Evolutionary conservation across 2,797 vertebrate genomes (phyloP).

Genomic region (Neostethus bicornis): DNA sequence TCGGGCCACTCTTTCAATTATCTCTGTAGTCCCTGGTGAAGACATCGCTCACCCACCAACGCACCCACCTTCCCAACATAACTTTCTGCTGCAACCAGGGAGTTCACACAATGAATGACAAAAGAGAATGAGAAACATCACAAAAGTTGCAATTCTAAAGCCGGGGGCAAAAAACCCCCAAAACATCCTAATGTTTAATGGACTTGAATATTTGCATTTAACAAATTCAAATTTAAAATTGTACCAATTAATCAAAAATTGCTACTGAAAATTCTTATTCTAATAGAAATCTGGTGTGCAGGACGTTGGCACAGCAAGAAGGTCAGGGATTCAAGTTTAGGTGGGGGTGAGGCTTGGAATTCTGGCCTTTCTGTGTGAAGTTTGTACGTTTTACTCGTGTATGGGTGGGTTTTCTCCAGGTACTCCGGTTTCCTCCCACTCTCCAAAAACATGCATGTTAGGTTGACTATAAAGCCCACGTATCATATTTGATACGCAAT

Average conservation of each 20-base stretch:
- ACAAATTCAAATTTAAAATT: conserved; percentile 4
- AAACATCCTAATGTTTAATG: too few relatives aligned
- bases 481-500: too few relatives aligned
- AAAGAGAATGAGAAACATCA: conserved; percentile 23
- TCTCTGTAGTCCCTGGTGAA: conserved; percentile 50
- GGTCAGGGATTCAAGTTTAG: too few relatives aligned
- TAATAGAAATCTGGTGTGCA: too few relatives aligned
- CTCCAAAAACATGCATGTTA: too few relatives aligned
- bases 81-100: conserved; percentile 20
- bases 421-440: too few relatives aligned
- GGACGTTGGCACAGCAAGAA: too few relatives aligned
- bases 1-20: conserved; percentile 66
- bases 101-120: conserved; percentile 39
- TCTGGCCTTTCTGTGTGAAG: too few relatives aligned
- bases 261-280: background rate
- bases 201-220: background rate
- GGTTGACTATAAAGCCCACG: too few relatives aligned
- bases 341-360: too few relatives aligned
- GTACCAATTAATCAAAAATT: conserved; percentile 2
- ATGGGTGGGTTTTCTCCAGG: too few relatives aligned
- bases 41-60: conserved; percentile 45
- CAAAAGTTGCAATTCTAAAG: conserved; percentile 10
- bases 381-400: too few relatives aligned
- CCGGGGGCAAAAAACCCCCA: conserved; percentile 12
- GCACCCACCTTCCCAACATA: conserved; percentile 19